phyloP scores from a whole-genome alignment of 2,797 vertebrate species.

The Pseudochirops corinnae region DNA sequence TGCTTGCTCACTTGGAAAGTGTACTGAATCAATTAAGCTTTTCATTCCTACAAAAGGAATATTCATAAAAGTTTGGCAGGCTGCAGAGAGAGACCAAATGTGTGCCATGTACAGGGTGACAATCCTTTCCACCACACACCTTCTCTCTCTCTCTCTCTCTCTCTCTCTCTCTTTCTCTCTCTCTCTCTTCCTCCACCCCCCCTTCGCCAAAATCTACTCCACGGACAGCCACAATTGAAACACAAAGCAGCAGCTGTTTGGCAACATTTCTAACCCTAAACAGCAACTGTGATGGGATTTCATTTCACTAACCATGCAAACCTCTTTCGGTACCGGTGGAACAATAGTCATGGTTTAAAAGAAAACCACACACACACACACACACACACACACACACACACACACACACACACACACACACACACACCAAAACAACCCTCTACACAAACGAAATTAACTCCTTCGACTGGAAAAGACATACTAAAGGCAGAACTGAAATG shows the following conservation, averaged over 20 bases:
- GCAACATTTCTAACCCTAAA: conserved; percentile 83
- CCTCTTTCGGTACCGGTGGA: conserved; percentile 66
- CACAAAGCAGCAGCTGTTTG: conserved; percentile 87
- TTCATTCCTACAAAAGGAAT: conserved; percentile 72
- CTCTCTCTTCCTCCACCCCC: conserved; percentile 25
- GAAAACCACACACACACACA: conserved; percentile 69
- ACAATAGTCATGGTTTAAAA: conserved; percentile 79
- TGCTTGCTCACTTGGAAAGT: conserved; percentile 54
- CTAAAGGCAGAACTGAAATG: conserved; percentile 54
- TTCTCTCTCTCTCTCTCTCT: conserved; percentile 59
- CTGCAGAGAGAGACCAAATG: conserved; percentile 56
- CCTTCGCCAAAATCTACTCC: conserved; percentile 79
- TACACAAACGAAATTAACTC: conserved; percentile 58
- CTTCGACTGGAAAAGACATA: conserved; percentile 51
- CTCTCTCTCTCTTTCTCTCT: neutral
- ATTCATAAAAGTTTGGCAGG: conserved; percentile 83
- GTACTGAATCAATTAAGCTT: conserved; percentile 68
- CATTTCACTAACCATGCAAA: conserved; percentile 79
- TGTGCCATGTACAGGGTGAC: conserved; percentile 67
- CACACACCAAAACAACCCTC: neutral
- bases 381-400: conserved; percentile 5
- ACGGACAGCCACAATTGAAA: conserved; percentile 79
- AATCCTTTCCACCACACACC: conserved; percentile 63
- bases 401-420: conserved; percentile 44
- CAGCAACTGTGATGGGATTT: conserved; percentile 82